Evolutionary conservation across 2,888 invertebrate genomes (phyloP), one percentile per base, ranked within the genome.

Genomic region (Calameuta pallipes): DNA sequence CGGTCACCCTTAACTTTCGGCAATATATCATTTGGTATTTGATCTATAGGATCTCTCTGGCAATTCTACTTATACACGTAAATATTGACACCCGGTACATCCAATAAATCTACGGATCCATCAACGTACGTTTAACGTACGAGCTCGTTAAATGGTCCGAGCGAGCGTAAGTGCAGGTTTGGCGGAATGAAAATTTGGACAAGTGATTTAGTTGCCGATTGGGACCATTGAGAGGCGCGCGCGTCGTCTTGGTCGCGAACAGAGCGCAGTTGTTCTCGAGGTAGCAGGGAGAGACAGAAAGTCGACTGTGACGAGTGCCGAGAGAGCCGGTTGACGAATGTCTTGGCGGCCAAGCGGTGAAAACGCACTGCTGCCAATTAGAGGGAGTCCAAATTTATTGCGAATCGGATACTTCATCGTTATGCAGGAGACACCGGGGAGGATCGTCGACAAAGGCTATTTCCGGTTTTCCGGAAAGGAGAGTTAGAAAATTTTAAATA

Each of bases 341-440:
- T 80, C 79, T 79, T 56, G 56, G 56, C 56, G 56, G 23, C 23
- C 56, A 6, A 23, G 56, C 56, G 56, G 23, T 9, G 56, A 56
- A 23, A 9, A 37, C 23, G 77, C 71, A 77, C 75, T 69, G 80
- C 56, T 82, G 84, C 83, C 84, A 84, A 84, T 84, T 84, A 83
- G 83, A 83, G 82, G 80, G 80, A 80, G 75, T 77, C 81, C 81
- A 83, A 84, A 83, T 82, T 80, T 83, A 83, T 23, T 9, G 2
- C 9, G 56, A 23, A 56, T 23, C 56, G 6, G 23, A 9, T 56
- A 23, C 9, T 23, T 23, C 9, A 23, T 23, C 23, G 15, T 56
- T 23, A 2, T 4, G 6, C 15, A 6, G 1, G 2, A 23, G 23
- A 23, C 1, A 23, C 6, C 23, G 11, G 36, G 9, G 35, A 4